Evolutionary conservation across 2,888 invertebrate species (phyloP).

Genomic region (Calameuta pallipes): DNA sequence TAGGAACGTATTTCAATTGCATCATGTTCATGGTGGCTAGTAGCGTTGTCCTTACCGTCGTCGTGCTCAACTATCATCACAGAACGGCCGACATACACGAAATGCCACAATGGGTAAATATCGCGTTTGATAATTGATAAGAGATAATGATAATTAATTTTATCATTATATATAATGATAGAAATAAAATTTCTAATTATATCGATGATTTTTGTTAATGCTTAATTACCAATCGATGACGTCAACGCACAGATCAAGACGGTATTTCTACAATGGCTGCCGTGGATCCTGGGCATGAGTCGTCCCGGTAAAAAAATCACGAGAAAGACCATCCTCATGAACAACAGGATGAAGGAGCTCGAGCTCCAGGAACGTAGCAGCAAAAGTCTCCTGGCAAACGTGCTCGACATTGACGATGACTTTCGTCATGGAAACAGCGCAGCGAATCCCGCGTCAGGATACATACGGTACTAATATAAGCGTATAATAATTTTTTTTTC

Average conservation of each 20-base stretch:
- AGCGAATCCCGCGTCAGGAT: slow-evolving; percentile 18
- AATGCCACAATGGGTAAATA: slow-evolving; percentile 95
- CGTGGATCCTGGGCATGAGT: slow-evolving; percentile 95
- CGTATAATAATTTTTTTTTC: slow-evolving; percentile 16
- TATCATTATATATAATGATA: too few species aligned
- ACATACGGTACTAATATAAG: slow-evolving; percentile 21
- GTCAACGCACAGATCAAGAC: slow-evolving; percentile 81
- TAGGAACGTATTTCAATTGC: slow-evolving; percentile 99
- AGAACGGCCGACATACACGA: slow-evolving; percentile 96
- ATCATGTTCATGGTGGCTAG: slow-evolving; percentile 99
- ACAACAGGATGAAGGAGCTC: slow-evolving; percentile 90
- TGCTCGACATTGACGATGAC: slow-evolving; percentile 95
- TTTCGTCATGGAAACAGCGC: slow-evolving; percentile 82
- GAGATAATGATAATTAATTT: neutral
- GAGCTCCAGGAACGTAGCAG: slow-evolving; percentile 95
- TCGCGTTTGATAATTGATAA: neutral
- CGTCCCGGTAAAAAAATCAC: slow-evolving; percentile 96
- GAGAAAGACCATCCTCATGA: slow-evolving; percentile 89
- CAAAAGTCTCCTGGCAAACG: slow-evolving; percentile 93
- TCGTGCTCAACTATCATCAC: slow-evolving; percentile 97
- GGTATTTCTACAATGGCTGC: slow-evolving; percentile 97
- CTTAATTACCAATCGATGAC: neutral
- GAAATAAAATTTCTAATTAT: neutral
- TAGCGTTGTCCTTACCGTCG: slow-evolving; percentile 95
- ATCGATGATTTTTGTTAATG: neutral